Evolutionary conservation across 2,113 vertebrate species (phyloP), one percentile per base, ranked within the genome.

Genomic region (Panthera tigris): DNA sequence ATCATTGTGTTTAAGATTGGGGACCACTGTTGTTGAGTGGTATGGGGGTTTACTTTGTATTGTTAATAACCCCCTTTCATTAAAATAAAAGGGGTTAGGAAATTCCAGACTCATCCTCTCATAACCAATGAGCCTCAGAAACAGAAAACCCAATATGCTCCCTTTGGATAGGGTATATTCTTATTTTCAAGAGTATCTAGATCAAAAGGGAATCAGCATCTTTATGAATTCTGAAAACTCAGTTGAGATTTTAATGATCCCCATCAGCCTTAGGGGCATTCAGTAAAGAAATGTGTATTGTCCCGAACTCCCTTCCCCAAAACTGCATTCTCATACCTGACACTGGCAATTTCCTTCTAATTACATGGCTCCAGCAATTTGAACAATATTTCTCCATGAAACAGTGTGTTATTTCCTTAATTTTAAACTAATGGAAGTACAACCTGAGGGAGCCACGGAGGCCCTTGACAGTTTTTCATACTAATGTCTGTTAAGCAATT

Each of bases 141-240:
- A 50, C 63, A 94, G 55, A 94, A 84, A 95, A 41, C 5, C 12
- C 50, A 93, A 5, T 29, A 12, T 12, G 6, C 7, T 93, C 10
- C 55, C 63, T 96, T 61, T 31, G 68, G 33, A 18, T 61, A 27
- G 23, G 39, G 25, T 7, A 29, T 80, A 19, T 71, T 91, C 45
- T 74, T 76, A n/a, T 93, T 81, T 76, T 41, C 14, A 97, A 61
- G 19, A 14, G 3, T 71, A 83, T 73, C 16, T 76, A 48, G 63
- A 87, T 94, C 92, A 55, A 66, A 96, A 57, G 4, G 11, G 80
- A 91, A 94, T 87, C 33, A 18, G 9, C 66, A 52, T 55, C 18
- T 84, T 95, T 90, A 79, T 81, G 68, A 96, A 92, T 97, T 90
- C 84, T 84, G 50, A 92, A 89, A 94, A 29, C 21, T 88, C 21